These are phyloP conservation scores for Aphrocallistes beatrix DNA, from an alignment of 37 sponge, comb jelly and placozoan genomes.

Conservation along the genomic window DNA sequence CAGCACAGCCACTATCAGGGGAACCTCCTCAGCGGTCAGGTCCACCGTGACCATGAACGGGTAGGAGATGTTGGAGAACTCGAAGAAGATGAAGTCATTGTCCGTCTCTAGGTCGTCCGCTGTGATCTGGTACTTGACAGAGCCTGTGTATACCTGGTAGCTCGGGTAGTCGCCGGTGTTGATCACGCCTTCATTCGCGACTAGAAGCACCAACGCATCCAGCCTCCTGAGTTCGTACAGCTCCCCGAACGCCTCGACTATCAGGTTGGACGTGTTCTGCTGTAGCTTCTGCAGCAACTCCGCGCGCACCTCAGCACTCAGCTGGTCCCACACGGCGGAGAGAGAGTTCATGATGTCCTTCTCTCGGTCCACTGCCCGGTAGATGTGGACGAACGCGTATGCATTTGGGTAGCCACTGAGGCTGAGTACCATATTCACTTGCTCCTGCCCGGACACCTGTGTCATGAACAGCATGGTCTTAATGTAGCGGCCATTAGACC, in stretches of 20 bases:
- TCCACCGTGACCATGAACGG: not conserved
- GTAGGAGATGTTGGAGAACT: not conserved
- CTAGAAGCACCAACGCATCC: not conserved
- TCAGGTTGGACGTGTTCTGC: not conserved
- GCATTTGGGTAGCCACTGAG: not conserved
- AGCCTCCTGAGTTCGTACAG: not conserved
- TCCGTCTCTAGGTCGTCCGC: not conserved
- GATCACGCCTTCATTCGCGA: not conserved
- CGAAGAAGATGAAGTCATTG: not conserved
- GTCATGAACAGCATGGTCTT: not conserved
- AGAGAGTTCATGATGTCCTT: not conserved
- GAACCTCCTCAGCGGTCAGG: not conserved
- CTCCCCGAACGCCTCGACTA: not conserved
- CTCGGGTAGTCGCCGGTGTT: not conserved
- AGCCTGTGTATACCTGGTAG: not conserved
- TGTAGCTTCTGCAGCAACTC: not conserved
- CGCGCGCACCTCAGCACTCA: not conserved
- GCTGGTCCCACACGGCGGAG: not conserved
- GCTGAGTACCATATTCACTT: not conserved
- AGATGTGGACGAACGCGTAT: not conserved
- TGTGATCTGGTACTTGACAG: not conserved
- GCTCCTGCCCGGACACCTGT: not conserved
- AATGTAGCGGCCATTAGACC: not conserved
- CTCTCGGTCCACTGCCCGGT: not conserved
- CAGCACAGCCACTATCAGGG: not conserved